phyloP scores from a whole-genome alignment of 30 jellyfish, hydroid and myxozoan genomes.

The Nemopilema nomurai region DNA sequence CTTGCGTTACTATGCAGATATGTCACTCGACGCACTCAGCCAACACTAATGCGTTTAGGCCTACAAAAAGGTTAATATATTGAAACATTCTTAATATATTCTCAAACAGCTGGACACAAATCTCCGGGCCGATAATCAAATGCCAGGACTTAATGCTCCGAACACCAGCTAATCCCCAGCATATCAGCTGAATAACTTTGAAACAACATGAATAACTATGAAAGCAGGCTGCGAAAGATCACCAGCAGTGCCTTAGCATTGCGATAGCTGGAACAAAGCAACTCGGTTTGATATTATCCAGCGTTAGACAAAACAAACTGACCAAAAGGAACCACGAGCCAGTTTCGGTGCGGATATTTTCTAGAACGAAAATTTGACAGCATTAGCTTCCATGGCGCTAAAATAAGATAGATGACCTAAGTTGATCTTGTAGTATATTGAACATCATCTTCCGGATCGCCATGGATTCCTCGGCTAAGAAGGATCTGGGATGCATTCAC shows the following conservation, averaged over 20 bases:
- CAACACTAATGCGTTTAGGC: background rate
- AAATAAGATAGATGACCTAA: background rate
- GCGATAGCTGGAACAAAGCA: background rate
- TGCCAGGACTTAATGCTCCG: background rate
- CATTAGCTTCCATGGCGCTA: background rate
- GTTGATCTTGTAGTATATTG: background rate
- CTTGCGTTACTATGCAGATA: background rate
- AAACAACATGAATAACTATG: background rate
- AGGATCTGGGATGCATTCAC: slow-evolving; percentile 50
- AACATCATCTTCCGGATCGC: slow-evolving; percentile 29
- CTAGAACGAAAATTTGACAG: background rate
- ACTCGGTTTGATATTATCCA: background rate
- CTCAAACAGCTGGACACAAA: background rate
- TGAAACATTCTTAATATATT: background rate
- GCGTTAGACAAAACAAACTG: background rate
- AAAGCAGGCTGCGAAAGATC: background rate
- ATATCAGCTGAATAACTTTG: background rate
- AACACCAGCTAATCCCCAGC: background rate
- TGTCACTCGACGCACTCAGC: background rate
- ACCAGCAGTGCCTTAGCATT: background rate
- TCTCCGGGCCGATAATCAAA: background rate
- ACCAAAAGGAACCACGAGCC: background rate
- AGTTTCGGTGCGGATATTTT: background rate
- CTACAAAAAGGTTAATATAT: background rate
- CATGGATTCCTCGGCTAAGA: slow-evolving; percentile 22